These are phyloP conservation scores for Eupithecia dodoneata DNA, from an alignment of 2,888 invertebrate species.

Conservation along the genomic window DNA sequence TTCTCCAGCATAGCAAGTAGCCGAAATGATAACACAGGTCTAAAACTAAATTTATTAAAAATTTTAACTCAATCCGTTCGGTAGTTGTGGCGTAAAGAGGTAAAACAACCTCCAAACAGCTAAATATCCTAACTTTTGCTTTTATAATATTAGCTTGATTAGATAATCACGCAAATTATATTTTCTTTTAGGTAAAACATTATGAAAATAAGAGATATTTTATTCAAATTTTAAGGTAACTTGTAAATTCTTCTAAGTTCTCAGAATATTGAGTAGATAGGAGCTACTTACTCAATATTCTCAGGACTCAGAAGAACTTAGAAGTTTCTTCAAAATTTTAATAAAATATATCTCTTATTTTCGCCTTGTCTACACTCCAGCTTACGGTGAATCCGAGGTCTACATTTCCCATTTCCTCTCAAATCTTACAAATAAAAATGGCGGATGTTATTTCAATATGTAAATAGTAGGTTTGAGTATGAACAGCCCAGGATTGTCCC, in stretches of 20 bases:
- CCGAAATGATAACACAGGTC: no score
- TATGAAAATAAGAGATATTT: background rate
- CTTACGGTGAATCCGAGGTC: slow-evolving; percentile 1
- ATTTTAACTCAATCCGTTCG: no score
- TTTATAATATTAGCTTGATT: no score
- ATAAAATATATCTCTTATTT: slow-evolving; percentile 1
- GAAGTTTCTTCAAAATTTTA: background rate
- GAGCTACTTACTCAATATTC: background rate
- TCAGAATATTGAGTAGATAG: background rate
- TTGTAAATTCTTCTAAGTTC: background rate
- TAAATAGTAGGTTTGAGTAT: slow-evolving; percentile 39
- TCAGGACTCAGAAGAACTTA: background rate
- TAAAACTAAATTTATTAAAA: no score
- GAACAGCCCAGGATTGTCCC: slow-evolving; percentile 44
- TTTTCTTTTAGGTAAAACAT: background rate
- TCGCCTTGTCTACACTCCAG: background rate
- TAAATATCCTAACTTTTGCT: no score
- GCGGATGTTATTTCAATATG: slow-evolving; percentile 36
- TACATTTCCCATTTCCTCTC: slow-evolving; percentile 8
- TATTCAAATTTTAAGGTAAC: background rate
- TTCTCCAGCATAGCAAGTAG: no score
- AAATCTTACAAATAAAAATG: slow-evolving; percentile 21
- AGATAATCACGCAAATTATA: no score
- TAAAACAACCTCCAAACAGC: no score
- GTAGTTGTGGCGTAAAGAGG: no score